phyloP scores from a whole-genome alignment of 2,797 vertebrate genomes.

The Lophotriccus pileatus region DNA sequence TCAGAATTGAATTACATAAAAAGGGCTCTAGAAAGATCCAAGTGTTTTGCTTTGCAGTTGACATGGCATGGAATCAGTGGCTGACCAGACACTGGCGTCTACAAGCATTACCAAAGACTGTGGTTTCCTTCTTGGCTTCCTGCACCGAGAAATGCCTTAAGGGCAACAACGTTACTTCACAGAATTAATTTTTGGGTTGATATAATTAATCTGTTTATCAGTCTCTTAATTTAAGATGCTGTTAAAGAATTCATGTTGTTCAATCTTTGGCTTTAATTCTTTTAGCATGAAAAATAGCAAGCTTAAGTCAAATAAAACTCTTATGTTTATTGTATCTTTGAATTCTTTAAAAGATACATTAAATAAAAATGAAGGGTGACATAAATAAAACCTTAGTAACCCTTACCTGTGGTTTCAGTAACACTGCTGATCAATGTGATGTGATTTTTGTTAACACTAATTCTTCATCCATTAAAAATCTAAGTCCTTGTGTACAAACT shows the following conservation, averaged over 20 bases:
- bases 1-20: constrained; percentile 12
- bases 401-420: not conserved
- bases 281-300: not conserved
- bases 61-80: not conserved
- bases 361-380: not conserved
- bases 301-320: not conserved
- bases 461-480: not conserved
- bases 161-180: not conserved
- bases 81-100: not conserved
- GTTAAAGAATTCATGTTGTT: not conserved
- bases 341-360: not conserved
- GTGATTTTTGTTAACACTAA: not conserved
- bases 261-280: not conserved
- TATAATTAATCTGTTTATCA: not conserved
- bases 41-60: not conserved
- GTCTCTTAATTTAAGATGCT: not conserved
- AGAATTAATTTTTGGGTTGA: not conserved
- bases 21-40: not conserved
- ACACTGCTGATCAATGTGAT: not conserved
- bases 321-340: not conserved
- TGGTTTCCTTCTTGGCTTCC: not conserved
- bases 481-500: not conserved
- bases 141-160: not conserved
- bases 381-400: not conserved
- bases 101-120: not conserved